Percentiles rank a stretch among this genome's conserved stretches.
Evolutionary conservation across 2,797 vertebrate genomes (phyloP).

Genomic region (Champsocephalus esox): DNA sequence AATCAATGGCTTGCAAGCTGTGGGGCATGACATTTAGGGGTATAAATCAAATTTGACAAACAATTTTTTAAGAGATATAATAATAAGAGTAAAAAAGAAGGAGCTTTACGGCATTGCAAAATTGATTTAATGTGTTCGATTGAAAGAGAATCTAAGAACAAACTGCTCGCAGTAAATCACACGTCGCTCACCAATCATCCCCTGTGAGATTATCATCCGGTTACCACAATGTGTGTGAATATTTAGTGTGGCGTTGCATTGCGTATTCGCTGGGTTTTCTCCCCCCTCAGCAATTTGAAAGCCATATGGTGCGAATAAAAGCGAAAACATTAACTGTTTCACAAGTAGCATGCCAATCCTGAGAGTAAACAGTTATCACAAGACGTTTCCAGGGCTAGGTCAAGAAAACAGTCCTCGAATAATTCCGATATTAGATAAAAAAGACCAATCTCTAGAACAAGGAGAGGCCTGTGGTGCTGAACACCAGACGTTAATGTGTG

Average conservation of each 20-base stretch:
- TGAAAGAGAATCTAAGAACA: conserved; percentile 49
- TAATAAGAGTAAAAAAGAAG: conserved; percentile 47
- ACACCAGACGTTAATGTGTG: conserved; percentile 14
- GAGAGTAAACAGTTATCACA: conserved; percentile 69
- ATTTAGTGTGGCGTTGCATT: conserved; percentile 69
- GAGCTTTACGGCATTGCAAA: conserved; percentile 54
- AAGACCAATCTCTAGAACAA: conserved; percentile 3
- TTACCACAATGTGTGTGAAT: conserved; percentile 72
- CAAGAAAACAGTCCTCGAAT: conserved; percentile 33
- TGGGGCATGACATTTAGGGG: conserved; percentile 60
- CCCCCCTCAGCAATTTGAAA: conserved; percentile 57
- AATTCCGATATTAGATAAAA: conserved; percentile 47
- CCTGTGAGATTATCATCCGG: conserved; percentile 73
- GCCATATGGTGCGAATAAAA: conserved; percentile 79
- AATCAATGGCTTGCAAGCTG: conserved; percentile 69
- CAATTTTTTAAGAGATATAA: conserved; percentile 57
- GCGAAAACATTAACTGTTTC: conserved; percentile 71
- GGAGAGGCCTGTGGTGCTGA: conserved; percentile 20
- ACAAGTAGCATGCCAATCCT: conserved; percentile 72
- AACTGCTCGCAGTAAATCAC: conserved; percentile 65
- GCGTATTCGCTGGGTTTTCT: conserved; percentile 58
- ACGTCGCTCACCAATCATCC: conserved; percentile 63
- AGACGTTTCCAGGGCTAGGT: conserved; percentile 59
- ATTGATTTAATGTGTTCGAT: conserved; percentile 63
- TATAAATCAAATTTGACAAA: conserved; percentile 73